Conservation (phyloP, 2,113 vertebrate genomes). For the Sinocyclocheilus maitianheensis region DNA sequence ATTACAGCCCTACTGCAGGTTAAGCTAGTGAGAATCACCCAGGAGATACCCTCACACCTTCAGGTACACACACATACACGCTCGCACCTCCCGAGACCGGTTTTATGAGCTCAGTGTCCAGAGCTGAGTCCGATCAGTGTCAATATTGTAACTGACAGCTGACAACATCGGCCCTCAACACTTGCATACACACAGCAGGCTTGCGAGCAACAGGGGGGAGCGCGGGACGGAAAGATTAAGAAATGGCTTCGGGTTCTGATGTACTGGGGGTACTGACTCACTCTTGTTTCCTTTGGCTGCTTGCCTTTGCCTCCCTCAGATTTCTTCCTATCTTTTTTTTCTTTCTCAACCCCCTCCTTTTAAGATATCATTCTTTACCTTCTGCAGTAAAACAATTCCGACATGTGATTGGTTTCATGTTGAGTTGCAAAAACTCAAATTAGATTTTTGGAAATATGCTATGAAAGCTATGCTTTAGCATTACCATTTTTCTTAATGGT, state of each 20-base stretch:
- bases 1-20: constrained; percentile 83
- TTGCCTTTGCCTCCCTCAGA: constrained; percentile 5
- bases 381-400: not conserved
- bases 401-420: not conserved
- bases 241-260: constrained; percentile 34
- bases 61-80: constrained; percentile 61
- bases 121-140: constrained; percentile 35
- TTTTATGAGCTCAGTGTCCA: constrained; percentile 66
- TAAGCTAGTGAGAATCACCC: constrained; percentile 73
- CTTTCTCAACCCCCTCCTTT: not conserved
- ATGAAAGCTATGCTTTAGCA: not conserved
- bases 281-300: constrained; percentile 19
- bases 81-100: constrained; percentile 65
- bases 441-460: not conserved
- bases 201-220: not conserved
- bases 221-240: constrained; percentile 21
- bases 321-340: not conserved
- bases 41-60: constrained; percentile 67
- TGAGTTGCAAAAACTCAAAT: not conserved
- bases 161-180: constrained; percentile 41
- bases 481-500: not conserved
- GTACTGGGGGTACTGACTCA: not conserved
- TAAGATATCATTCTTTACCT: not conserved
- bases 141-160: constrained; percentile 48
- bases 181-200: not conserved